Evolutionary conservation across 2,797 vertebrate species (phyloP).

Genomic region (Echiichthys vipera): DNA sequence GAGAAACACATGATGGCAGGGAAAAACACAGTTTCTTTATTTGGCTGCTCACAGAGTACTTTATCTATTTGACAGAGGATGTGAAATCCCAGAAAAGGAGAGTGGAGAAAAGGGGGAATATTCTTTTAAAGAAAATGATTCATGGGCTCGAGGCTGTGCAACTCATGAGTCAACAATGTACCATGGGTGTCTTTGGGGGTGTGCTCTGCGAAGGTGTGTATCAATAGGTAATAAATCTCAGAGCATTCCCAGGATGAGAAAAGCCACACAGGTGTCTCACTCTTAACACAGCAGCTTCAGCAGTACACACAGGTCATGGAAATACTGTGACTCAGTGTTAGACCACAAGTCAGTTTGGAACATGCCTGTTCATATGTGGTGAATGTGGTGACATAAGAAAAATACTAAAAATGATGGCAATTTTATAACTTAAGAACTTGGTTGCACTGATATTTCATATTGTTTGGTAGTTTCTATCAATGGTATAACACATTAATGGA

Average conservation of each 20-base stretch:
- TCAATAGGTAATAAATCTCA: conserved; percentile 85
- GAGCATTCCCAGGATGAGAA: conserved; percentile 68
- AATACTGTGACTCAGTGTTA: conserved; percentile 25
- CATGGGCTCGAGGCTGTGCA: conserved; percentile 74
- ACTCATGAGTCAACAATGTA: conserved; percentile 86
- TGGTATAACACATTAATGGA: not conserved
- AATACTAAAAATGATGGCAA: not conserved
- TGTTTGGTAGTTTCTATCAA: not conserved
- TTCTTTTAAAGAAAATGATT: conserved; percentile 81
- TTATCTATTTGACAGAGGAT: conserved; percentile 81
- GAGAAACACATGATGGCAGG: conserved; percentile 60
- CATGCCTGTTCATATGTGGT: not conserved
- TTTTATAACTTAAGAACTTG: not conserved
- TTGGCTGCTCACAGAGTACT: conserved; percentile 74
- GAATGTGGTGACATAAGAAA: not conserved
- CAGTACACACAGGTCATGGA: conserved; percentile 64
- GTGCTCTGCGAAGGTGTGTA: conserved; percentile 73
- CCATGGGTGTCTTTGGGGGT: conserved; percentile 77
- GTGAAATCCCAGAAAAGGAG: conserved; percentile 77
- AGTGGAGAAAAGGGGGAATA: conserved; percentile 61
- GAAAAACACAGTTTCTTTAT: conserved; percentile 76
- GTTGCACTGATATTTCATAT: not conserved
- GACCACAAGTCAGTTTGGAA: conserved; percentile 38
- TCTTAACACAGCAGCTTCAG: conserved; percentile 71
- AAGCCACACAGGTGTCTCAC: conserved; percentile 75